A percentile compares a stretch with the other conserved stretches of the same genome.
Evolutionary conservation across 2,113 vertebrate species (phyloP).

Genomic region (Collichthys lucidus): DNA sequence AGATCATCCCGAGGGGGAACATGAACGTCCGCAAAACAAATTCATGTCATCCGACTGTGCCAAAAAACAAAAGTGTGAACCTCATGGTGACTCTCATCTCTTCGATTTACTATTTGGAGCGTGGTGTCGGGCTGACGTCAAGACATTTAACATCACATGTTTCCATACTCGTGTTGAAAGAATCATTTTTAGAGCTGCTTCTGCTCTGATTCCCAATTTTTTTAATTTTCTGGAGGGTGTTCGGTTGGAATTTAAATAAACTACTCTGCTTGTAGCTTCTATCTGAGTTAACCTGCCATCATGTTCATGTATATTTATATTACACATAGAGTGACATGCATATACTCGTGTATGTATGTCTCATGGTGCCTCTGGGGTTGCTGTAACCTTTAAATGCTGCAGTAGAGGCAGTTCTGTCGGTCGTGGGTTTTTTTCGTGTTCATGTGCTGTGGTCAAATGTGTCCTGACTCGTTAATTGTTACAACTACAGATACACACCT

Average conservation of each 20-base stretch:
- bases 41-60: too few relatives aligned
- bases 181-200: too few relatives aligned
- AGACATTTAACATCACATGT: too few relatives aligned
- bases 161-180: too few relatives aligned
- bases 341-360: neutral
- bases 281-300: neutral
- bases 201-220: neutral
- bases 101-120: too few relatives aligned
- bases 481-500: neutral
- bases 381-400: constrained; percentile 55
- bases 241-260: neutral
- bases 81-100: too few relatives aligned
- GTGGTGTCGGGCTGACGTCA: too few relatives aligned
- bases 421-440: constrained; percentile 23
- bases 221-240: too few relatives aligned
- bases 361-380: constrained; percentile 26
- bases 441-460: constrained; percentile 37
- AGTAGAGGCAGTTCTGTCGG: neutral
- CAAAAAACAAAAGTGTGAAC: too few relatives aligned
- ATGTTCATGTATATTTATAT: neutral
- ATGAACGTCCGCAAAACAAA: too few relatives aligned
- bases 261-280: neutral
- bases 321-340: neutral
- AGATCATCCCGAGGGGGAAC: too few relatives aligned
- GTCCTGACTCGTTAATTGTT: constrained; percentile 34